Evolutionary conservation across 2,888 invertebrate species (phyloP).

Genomic region (Beris morrisii): DNA sequence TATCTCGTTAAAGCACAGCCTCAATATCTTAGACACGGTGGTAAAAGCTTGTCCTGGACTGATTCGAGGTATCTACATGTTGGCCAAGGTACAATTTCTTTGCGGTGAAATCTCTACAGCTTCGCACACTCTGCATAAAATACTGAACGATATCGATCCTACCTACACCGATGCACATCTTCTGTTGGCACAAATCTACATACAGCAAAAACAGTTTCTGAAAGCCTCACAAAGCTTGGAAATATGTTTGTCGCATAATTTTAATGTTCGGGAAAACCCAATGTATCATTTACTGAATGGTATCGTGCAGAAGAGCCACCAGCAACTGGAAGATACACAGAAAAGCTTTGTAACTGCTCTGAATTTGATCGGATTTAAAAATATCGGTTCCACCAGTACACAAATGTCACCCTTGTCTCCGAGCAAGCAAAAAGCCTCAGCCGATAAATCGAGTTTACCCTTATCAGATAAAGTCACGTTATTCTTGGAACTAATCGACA

Average conservation of each 20-base stretch:
- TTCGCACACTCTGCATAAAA: conserved; percentile 68
- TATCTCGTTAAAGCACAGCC: conserved; percentile 61
- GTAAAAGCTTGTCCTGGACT: conserved; percentile 82
- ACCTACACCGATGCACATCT: conserved; percentile 82
- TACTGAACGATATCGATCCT: conserved; percentile 74
- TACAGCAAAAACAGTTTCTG: conserved; percentile 69
- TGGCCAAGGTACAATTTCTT: conserved; percentile 80
- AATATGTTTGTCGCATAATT: conserved; percentile 87
- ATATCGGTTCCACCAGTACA: conserved; percentile 46
- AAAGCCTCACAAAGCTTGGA: conserved; percentile 86
- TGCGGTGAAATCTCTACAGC: conserved; percentile 76
- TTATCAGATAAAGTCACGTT: conserved; percentile 81
- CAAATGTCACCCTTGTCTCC: conserved; percentile 51
- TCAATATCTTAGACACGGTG: conserved; percentile 70
- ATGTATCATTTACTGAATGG: conserved; percentile 87
- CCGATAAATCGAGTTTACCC: conserved; percentile 55
- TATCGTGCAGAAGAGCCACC: conserved; percentile 75
- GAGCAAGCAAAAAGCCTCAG: conserved; percentile 27
- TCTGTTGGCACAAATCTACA: conserved; percentile 81
- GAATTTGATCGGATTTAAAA: conserved; percentile 61
- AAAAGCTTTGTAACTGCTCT: conserved; percentile 76
- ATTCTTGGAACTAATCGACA: conserved; percentile 83
- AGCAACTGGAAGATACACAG: conserved; percentile 71
- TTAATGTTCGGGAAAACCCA: conserved; percentile 88
- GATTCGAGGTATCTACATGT: conserved; percentile 65